phyloP scores from a whole-genome alignment of 53 echinoderm and acorn worm genomes.

The Astropecten irregularis region DNA sequence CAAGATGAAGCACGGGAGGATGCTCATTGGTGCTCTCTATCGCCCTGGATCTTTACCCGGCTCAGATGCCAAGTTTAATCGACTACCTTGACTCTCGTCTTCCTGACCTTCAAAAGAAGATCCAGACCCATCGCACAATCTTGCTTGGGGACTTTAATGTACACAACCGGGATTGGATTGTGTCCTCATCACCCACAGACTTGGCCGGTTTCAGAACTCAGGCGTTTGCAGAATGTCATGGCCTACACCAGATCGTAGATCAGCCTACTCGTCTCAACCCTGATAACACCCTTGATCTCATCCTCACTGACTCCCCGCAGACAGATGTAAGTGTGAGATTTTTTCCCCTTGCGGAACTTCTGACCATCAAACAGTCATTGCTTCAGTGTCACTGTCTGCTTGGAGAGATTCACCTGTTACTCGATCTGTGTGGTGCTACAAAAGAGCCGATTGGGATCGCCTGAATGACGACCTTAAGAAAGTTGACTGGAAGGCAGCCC shows the following conservation, averaged over 20 bases:
- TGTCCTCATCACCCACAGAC: not conserved
- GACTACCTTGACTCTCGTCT: conserved; percentile 25
- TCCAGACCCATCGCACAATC: not conserved
- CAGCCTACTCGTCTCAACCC: not conserved
- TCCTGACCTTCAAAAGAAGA: conserved; percentile 3
- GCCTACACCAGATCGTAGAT: conserved; percentile 10
- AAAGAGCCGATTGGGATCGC: not conserved
- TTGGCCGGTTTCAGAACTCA: not conserved
- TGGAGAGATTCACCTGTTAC: not conserved
- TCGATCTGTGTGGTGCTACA: no score
- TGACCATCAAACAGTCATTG: not conserved
- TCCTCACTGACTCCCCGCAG: conserved; percentile 9
- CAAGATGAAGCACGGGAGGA: not conserved
- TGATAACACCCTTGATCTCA: conserved; percentile 15
- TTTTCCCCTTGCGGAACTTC: not conserved
- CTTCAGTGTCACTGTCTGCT: not conserved
- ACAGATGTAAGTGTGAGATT: conserved; percentile 25
- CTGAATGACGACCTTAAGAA: conserved; percentile 6
- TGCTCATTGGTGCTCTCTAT: conserved; percentile 1
- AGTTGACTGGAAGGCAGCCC: conserved; percentile 4
- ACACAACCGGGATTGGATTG: conserved; percentile 13
- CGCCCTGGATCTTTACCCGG: not conserved
- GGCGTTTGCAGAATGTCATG: not conserved
- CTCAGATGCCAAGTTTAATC: not conserved
- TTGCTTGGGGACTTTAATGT: conserved; percentile 21